Evolutionary conservation across 2,888 invertebrate species (phyloP), one percentile per base, ranked within the genome.

Genomic region (Volucella inflata): DNA sequence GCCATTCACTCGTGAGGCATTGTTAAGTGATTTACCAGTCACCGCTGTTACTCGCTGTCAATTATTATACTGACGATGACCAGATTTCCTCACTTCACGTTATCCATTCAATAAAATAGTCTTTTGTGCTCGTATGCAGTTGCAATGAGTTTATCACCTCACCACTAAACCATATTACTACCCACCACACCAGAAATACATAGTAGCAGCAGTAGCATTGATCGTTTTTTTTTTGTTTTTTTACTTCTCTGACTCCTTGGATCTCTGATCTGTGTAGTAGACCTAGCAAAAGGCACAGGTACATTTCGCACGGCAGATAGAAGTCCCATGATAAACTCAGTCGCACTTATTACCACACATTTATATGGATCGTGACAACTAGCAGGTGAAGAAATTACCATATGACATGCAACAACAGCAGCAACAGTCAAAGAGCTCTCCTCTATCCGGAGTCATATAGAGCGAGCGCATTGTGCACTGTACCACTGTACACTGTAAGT

Each of bases 381-480:
- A 82, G 74, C 87, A 87, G 87, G 87, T 87, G 87, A 87, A 87
- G 87, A 78, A 87, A 87, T 87, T 87, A 87, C 87, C 87, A 87
- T 87, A 87, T 87, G 87, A 87, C 87, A 87, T 87, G 87, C 87
- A 82, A 87, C 77, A 80, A 67, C 74, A 74, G 62, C 75, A 75
- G 21, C 64, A 53, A 50, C 75, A 64, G 42, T 62, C 44, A 62
- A 68, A 70, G 84, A 74, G 75, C 70, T 80, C 30, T 30, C 46
- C 76, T 80, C 80, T 51, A 53, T 75, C 62, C 50, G 64, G 55
- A 53, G 81, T 30, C 30, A 30, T 30, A 30, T 30, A 30, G 30
- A 30, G 30, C 30, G 30, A 30, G 60, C 51, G 46, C 64, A 70
- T 59, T 57, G 71, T 65, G 57, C 21, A n/a, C n/a, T n/a, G n/a